Base-by-base conservation (phyloP, 2,797 vertebrate genomes). In the Peromyscus eremicus region DNA sequence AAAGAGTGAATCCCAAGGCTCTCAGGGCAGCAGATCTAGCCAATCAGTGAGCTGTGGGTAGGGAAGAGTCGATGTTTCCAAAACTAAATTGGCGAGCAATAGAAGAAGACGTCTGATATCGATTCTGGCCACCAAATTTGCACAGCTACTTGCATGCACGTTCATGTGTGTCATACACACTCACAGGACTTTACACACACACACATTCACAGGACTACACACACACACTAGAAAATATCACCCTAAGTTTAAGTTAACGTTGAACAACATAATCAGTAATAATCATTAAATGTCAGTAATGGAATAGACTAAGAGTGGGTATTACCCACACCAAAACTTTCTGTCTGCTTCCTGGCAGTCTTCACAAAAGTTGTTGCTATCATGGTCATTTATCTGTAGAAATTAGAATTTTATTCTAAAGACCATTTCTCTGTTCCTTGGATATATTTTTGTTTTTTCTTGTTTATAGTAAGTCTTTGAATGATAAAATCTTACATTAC, bases 401-500 rank as follows among this genome's bases (percentile, higher is more conserved):
- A 21, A 62, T 11, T 8, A 37, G 1, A 27, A 11, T 92, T 92
- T 93, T 49, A 66, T 68, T 77, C 29, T 77, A 49, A 76, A 77
- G 73, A 77, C 7, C 7, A 70, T n/a, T 68, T 94, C 2, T 93
- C 62, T 85, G 37, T 91, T 91, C 13, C 27, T 17, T 6, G 46
- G 1, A 70, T 91, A 13, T 89, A 32, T 62, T 62, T 12, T 85
- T 92, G 57, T 16, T 1, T 86, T 14, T 2, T 93, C 10, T 89
- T 85, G 0, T 68, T 91, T 94, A 73, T 40, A 55, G 37, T 2
- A 81, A 60, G 9, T 14, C 37, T 34, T 1, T 77, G 40, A 52
- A 95, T 46, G 7, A 86, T 76, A 91, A 89, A 89, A 6, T 81
- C 34, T 73, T 83, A 94, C 76, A 7, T 89, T 57, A 71, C 52